A percentile compares a stretch with the other conserved stretches of the same genome.
Evolutionary conservation across 2,797 vertebrate genomes (phyloP).

Genomic region (Scolopax rusticola): DNA sequence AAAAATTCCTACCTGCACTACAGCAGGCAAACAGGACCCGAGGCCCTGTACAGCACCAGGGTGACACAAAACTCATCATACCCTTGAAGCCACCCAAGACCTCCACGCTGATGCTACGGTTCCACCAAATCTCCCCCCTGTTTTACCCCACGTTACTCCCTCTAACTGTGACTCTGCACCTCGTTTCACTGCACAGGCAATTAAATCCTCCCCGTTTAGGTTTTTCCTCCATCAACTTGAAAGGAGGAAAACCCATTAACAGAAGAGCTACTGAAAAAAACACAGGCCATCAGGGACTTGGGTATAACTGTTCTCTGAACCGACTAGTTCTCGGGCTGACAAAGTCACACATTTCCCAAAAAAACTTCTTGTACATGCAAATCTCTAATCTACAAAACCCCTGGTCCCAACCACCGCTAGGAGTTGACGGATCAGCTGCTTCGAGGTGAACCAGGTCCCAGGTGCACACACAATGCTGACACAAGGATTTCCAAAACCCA

Average conservation of each 20-base stretch:
- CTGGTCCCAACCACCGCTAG: background rate
- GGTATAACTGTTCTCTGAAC: background rate
- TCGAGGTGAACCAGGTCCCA: background rate
- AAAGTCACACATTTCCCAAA: background rate
- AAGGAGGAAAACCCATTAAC: background rate
- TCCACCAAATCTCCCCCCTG: background rate
- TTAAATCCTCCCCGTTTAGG: background rate
- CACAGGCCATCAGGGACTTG: background rate
- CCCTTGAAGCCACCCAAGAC: background rate
- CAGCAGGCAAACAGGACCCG: background rate
- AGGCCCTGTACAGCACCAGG: fast-evolving
- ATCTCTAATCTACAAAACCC: background rate
- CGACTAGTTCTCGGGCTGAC: background rate
- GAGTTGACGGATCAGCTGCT: background rate
- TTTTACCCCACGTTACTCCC: background rate
- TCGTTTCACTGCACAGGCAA: background rate
- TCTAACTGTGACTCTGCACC: background rate
- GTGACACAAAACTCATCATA: fast-evolving
- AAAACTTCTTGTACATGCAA: background rate
- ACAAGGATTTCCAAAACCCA: background rate
- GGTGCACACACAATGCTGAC: background rate
- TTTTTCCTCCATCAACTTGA: background rate
- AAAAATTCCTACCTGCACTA: background rate
- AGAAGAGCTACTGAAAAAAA: background rate
- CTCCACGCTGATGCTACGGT: fast-evolving